phyloP scores from a whole-genome alignment of 2,888 invertebrate species.

The Xanthostigma xanthostigma region DNA sequence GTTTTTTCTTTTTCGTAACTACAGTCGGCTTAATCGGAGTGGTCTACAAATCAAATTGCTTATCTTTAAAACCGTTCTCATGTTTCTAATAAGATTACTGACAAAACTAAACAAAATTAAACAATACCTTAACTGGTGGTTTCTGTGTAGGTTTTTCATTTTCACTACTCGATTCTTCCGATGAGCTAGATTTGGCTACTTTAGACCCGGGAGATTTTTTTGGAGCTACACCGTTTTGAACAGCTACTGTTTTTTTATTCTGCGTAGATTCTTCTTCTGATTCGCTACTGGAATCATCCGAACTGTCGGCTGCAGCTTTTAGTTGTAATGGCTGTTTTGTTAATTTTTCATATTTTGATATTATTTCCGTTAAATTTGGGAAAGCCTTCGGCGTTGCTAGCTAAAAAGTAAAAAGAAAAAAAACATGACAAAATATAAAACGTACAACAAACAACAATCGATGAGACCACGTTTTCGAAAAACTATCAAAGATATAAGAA shows the following conservation, averaged over 20 bases:
- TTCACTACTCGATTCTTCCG: slow-evolving; percentile 4
- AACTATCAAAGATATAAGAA: too few relatives aligned
- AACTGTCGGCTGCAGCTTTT: slow-evolving; percentile 22
- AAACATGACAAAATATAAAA: slow-evolving; percentile 4
- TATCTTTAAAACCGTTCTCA: background rate
- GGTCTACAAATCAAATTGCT: background rate
- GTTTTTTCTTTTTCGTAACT: background rate
- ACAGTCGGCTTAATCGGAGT: background rate
- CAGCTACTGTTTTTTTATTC: slow-evolving; percentile 19
- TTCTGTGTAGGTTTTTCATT: background rate
- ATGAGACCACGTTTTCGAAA: background rate
- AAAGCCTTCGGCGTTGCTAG: slow-evolving; percentile 44
- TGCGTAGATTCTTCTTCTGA: slow-evolving; percentile 16
- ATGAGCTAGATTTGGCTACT: slow-evolving; percentile 1
- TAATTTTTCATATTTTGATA: slow-evolving; percentile 38
- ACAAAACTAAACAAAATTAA: too few relatives aligned
- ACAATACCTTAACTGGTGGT: background rate
- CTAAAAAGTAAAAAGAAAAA: slow-evolving; percentile 44
- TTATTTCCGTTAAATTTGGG: slow-evolving; percentile 45
- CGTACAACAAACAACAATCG: too few relatives aligned
- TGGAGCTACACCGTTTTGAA: slow-evolving; percentile 17
- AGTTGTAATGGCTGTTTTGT: slow-evolving; percentile 22
- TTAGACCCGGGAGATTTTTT: background rate
- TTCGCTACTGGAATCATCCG: slow-evolving; percentile 6
- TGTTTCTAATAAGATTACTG: background rate